Conservation (phyloP, 2,888 invertebrate genomes). For the Cantharis flavilabris region DNA sequence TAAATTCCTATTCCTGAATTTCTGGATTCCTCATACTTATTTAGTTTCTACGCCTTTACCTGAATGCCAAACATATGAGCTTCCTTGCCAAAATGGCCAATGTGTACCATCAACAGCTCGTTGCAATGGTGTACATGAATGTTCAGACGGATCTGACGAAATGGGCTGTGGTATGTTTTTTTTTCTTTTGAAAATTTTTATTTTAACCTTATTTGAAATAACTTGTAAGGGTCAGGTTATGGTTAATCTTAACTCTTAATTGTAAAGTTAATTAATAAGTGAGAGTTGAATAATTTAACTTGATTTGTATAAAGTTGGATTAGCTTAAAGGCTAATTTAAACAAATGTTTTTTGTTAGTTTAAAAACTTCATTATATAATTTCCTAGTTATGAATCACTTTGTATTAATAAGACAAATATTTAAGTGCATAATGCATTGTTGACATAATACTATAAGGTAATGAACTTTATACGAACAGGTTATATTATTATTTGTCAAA, state of each 20-base stretch:
- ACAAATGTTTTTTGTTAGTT: background rate
- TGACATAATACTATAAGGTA: background rate
- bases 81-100: slow-evolving; percentile 57
- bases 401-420: background rate
- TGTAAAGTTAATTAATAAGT: background rate
- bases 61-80: slow-evolving; percentile 50
- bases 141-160: slow-evolving; percentile 66
- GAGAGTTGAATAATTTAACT: background rate
- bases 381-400: background rate
- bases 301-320: background rate
- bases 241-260: background rate
- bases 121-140: slow-evolving; percentile 64
- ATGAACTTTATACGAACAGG: background rate
- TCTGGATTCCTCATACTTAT: background rate
- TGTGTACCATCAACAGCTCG: slow-evolving; percentile 54
- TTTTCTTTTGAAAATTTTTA: slow-evolving; percentile 3
- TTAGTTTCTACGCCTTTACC: slow-evolving; percentile 42
- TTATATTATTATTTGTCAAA: background rate
- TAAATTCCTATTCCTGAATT: slow-evolving; percentile 5
- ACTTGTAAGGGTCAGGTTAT: background rate
- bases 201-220: background rate
- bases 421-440: background rate
- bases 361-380: background rate
- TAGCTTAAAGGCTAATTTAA: background rate
- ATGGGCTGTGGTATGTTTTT: slow-evolving; percentile 51